phyloP scores from a whole-genome alignment of 2,888 invertebrate species.

The Amiota minor region DNA sequence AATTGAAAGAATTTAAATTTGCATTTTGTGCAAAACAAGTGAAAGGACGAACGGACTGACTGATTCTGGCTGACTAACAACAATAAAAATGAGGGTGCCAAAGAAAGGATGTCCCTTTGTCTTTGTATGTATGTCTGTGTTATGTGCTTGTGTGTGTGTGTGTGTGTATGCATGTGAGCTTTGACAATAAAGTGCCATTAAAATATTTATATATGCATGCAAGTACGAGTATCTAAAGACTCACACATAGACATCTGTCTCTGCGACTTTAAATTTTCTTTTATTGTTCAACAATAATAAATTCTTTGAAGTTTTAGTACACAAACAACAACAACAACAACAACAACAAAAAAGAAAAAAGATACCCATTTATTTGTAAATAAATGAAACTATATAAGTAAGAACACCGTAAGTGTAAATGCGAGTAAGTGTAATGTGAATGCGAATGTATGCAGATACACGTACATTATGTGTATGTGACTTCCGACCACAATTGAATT shows the following conservation, averaged over 20 bases:
- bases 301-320: constrained; percentile 15
- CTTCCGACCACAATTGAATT: constrained; percentile 69
- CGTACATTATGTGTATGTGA: constrained; percentile 40
- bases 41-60: not conserved
- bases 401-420: not conserved
- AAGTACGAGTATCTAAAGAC: no score
- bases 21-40: constrained; percentile 60
- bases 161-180: not conserved
- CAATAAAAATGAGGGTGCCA: constrained; percentile 2
- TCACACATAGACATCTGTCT: constrained; percentile 33
- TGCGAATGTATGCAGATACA: not conserved
- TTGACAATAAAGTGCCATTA: not conserved
- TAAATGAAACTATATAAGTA: not conserved
- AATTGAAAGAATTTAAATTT: constrained; percentile 71
- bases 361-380: no score
- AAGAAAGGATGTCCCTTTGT: constrained; percentile 1
- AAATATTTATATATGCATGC: not conserved
- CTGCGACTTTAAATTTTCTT: constrained; percentile 65
- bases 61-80: not conserved
- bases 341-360: not conserved
- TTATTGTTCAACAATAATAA: constrained; percentile 44
- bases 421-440: not conserved
- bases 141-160: not conserved
- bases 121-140: not conserved
- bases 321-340: constrained; percentile 1